Percentiles rank a stretch among this genome's conserved stretches.
Conservation (phyloP, 2,888 invertebrate species). For the Tenthredo notha region DNA sequence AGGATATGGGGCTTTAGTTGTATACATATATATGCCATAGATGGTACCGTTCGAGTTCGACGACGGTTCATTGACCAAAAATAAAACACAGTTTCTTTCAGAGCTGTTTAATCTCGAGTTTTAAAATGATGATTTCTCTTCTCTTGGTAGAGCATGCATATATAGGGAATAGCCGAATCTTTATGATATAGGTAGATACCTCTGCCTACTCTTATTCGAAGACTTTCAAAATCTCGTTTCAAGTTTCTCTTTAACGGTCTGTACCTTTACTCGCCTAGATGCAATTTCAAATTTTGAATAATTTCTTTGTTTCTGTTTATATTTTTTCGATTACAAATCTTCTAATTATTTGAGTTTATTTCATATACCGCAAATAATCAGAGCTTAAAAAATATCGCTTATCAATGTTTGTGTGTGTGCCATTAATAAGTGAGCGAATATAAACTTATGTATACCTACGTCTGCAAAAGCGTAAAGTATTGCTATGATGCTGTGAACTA, state of each 20-base stretch:
- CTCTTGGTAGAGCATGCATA: not conserved
- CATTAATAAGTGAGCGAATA: not conserved
- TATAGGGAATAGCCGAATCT: not conserved
- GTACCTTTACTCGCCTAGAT: not conserved
- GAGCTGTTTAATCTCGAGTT: not conserved
- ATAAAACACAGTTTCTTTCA: conserved; percentile 22
- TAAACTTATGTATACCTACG: not conserved
- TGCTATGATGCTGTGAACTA: not conserved
- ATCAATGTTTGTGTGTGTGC: not conserved
- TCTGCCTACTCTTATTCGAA: not conserved
- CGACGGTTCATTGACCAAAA: conserved; percentile 49
- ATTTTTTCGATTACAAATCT: not conserved
- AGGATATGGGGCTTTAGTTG: not conserved
- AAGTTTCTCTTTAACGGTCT: not conserved
- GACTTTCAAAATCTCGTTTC: not conserved
- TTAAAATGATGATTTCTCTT: conserved; percentile 12
- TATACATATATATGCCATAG: not conserved
- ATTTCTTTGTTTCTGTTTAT: not conserved
- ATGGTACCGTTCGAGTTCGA: not conserved
- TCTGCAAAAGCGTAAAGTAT: too few relatives aligned
- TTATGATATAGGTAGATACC: not conserved
- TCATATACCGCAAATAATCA: not conserved
- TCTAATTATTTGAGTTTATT: not conserved
- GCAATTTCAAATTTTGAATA: not conserved
- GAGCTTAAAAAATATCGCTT: not conserved